Evolutionary conservation across 2,113 vertebrate species (phyloP).

Genomic region (Oryzias woworae): DNA sequence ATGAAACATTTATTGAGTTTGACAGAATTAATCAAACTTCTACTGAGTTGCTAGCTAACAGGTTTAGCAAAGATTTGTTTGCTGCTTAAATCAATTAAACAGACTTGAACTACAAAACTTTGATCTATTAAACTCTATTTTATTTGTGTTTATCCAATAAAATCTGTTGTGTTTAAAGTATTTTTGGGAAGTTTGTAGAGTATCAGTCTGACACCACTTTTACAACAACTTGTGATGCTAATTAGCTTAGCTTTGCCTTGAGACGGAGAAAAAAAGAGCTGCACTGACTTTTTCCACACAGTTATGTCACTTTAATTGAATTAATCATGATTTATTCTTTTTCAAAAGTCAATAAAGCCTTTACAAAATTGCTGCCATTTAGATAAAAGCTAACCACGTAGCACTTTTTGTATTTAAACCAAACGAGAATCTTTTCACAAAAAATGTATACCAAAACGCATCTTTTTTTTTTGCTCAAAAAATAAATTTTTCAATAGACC

Average conservation of each 20-base stretch:
- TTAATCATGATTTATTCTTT: not conserved
- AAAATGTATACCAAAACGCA: conserved; percentile 9
- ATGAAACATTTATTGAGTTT: too few species aligned
- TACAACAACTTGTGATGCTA: not conserved
- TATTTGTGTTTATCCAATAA: not conserved
- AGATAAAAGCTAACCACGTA: too few species aligned
- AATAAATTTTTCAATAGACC: conserved; percentile 9
- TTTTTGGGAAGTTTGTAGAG: not conserved
- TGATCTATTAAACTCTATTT: too few species aligned
- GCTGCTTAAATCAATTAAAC: too few species aligned
- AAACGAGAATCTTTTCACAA: not conserved
- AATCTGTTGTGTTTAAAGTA: not conserved
- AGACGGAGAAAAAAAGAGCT: not conserved
- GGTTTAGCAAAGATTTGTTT: too few species aligned
- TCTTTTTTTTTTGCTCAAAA: conserved; percentile 10
- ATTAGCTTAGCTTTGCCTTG: not conserved
- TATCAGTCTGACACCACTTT: not conserved
- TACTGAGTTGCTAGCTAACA: too few species aligned
- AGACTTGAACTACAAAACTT: too few species aligned
- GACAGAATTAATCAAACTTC: too few species aligned
- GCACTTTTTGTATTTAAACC: not conserved
- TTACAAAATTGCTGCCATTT: too few species aligned
- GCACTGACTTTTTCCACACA: not conserved
- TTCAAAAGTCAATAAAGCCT: not conserved
- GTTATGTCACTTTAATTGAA: not conserved